Evolutionary conservation across 2,797 vertebrate genomes (phyloP).

Genomic region (Eutrigla gurnardus): DNA sequence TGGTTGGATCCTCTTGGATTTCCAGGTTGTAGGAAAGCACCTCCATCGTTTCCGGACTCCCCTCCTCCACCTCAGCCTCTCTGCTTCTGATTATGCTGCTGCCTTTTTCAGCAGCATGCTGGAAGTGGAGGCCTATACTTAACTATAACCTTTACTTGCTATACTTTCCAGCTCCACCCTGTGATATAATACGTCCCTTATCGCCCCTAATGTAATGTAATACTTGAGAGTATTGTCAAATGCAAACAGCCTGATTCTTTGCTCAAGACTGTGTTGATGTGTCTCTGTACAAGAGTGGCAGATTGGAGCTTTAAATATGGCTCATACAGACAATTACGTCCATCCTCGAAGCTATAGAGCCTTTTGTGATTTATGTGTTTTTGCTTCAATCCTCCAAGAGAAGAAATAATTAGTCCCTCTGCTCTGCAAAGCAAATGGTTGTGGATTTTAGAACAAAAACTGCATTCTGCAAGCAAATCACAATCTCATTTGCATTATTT

Average conservation of each 20-base stretch:
- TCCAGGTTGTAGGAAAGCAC: too few species aligned
- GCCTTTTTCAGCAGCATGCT: not conserved
- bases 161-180: not conserved
- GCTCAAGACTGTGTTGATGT: not conserved
- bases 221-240: not conserved
- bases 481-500: not conserved
- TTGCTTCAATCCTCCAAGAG: conserved; percentile 26
- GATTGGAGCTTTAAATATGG: conserved; percentile 6
- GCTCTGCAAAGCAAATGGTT: conserved; percentile 18
- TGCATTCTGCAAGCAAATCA: conserved; percentile 9
- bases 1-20: too few species aligned
- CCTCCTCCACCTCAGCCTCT: too few species aligned
- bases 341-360: conserved; percentile 6
- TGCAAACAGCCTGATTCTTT: not conserved
- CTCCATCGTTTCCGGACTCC: too few species aligned
- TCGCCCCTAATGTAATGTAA: not conserved
- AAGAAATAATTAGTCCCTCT: conserved; percentile 54
- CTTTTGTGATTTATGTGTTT: conserved; percentile 25
- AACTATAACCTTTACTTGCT: too few species aligned
- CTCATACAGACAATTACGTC: conserved; percentile 16
- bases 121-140: not conserved
- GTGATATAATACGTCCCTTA: not conserved
- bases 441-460: conserved; percentile 22
- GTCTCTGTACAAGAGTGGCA: not conserved
- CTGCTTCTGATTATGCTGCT: too few species aligned